Conservation (phyloP, 2,888 invertebrate genomes). For the Hirtodrosophila alboralis region DNA sequence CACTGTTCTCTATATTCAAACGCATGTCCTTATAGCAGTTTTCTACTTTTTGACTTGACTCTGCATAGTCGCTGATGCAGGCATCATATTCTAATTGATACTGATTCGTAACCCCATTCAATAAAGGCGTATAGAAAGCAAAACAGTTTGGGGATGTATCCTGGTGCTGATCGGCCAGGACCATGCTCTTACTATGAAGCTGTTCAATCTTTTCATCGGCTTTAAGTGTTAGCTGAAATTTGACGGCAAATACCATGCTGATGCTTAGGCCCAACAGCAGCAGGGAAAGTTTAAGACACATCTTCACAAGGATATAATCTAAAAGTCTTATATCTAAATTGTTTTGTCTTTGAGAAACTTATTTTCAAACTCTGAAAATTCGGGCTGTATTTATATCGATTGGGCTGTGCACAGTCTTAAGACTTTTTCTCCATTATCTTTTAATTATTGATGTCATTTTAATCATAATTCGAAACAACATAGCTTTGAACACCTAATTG, state of each 20-base stretch:
- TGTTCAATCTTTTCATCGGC: conserved; percentile 21
- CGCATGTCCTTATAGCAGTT: neutral
- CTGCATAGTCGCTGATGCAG: conserved; percentile 17
- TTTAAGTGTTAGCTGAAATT: conserved; percentile 12
- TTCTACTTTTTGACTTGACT: neutral
- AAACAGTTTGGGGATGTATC: conserved; percentile 34
- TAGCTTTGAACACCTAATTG: neutral
- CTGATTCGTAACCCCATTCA: conserved; percentile 10
- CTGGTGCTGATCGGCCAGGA: conserved; percentile 39
- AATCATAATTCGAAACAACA: conserved; percentile 5
- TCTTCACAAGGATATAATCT: conserved; percentile 15
- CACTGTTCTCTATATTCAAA: neutral
- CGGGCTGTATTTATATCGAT: conserved; percentile 36
- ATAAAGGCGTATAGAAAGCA: conserved; percentile 24
- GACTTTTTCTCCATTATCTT: conserved; percentile 18
- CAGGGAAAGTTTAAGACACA: conserved; percentile 37
- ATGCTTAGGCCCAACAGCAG: conserved; percentile 34
- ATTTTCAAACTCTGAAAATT: conserved; percentile 2
- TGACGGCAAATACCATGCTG: conserved; percentile 6
- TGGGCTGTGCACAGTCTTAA: neutral
- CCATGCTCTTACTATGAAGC: conserved; percentile 27
- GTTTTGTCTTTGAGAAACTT: neutral
- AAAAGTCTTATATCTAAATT: neutral
- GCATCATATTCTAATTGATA: conserved; percentile 29
- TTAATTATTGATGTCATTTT: conserved; percentile 30